phyloP scores from a whole-genome alignment of 2,888 invertebrate genomes.

The Rhorus exstirpatorius region DNA sequence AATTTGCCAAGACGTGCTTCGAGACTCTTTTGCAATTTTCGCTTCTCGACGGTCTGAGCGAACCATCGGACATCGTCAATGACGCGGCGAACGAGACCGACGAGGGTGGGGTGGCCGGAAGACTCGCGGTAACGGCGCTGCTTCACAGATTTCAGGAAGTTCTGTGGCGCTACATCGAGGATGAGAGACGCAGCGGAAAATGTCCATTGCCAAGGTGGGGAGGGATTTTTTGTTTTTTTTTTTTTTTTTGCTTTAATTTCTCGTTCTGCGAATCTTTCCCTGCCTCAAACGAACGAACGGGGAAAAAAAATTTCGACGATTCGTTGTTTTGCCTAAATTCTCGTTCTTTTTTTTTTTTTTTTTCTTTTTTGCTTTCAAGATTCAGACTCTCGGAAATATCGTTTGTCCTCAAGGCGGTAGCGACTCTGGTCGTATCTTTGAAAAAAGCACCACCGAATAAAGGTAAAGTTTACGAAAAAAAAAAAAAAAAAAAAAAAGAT shows the following conservation, averaged over 20 bases:
- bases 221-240: conserved; percentile 52
- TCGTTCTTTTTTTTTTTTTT: conserved; percentile 63
- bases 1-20: conserved; percentile 98
- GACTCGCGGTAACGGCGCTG: conserved; percentile 96
- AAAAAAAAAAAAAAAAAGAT: neutral
- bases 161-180: conserved; percentile 94
- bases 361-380: conserved; percentile 87
- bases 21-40: conserved; percentile 98
- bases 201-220: conserved; percentile 93
- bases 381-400: conserved; percentile 98
- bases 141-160: conserved; percentile 97
- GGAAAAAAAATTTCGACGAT: conserved; percentile 33
- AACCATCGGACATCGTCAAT: conserved; percentile 80
- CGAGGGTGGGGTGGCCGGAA: conserved; percentile 89
- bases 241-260: neutral
- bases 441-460: conserved; percentile 96
- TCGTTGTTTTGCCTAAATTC: conserved; percentile 55
- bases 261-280: too few relatives aligned
- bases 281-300: too few relatives aligned
- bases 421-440: conserved; percentile 96
- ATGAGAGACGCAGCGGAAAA: conserved; percentile 93
- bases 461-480: conserved; percentile 87
- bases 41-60: conserved; percentile 90
- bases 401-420: conserved; percentile 97
- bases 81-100: conserved; percentile 81